Base-by-base conservation (phyloP, 2,797 vertebrate species). In the Myotis pilosus region DNA sequence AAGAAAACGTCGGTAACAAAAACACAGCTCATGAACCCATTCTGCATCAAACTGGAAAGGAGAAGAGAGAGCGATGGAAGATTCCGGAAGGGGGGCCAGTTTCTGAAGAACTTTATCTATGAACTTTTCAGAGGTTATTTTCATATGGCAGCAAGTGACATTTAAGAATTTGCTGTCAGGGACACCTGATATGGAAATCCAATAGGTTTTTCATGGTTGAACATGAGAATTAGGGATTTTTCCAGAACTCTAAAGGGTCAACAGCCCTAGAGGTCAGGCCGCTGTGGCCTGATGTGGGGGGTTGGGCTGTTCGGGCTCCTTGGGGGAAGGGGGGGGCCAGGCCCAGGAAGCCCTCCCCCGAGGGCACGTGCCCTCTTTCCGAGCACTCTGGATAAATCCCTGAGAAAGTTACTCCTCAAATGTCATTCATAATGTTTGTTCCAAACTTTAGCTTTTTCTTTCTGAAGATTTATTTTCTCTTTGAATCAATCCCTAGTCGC, bases 371-470 rank as follows among this genome's bases (percentile, higher is more conserved):
- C 44, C 64, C 92, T 83, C 96, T 96, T 90, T 82, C 76, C 76
- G 94, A 97, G 96, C 64, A 64, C 90, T 97, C 98, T 98, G 98
- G 98, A 97, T 97, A 98, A 98, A 98, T 98, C 98, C 97, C 98
- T 98, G 97, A 98, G 96, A 96, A 96, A 95, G 88, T 96, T 97
- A 64, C 94, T 98, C 97, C 95, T 97, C 97, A 98, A 94, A 99
- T 98, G 98, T 99, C 98, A 98, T 99, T 98, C 98, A 98, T 98
- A 98, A 98, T 98, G 99, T 97, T 84, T 96, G 93, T 99, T 98
- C 98, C 98, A 98, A 98, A 97, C 98, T 98, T 98, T 74, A 95
- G 97, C 94, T 85, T 95, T 97, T 95, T 95, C 91, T 97, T 97
- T 93, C 96, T 98, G 94, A 97, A 98, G 96, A 96, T 98, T 97